phyloP scores from a whole-genome alignment of 2,888 invertebrate genomes.

The Julus scandinavius region DNA sequence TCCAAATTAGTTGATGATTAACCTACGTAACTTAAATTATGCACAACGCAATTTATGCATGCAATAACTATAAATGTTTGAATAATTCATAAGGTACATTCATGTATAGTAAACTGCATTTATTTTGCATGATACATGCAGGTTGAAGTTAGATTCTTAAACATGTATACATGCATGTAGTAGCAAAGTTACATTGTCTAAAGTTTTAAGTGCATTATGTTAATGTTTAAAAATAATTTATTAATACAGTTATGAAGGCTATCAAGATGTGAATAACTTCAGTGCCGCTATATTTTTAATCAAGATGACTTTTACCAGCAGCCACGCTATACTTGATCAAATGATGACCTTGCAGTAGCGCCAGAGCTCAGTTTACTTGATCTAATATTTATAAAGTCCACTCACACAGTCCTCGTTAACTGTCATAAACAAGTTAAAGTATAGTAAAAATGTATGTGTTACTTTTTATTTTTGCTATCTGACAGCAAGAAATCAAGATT shows the following conservation, averaged over 20 bases:
- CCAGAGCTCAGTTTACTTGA: conserved; percentile 8
- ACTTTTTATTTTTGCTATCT: neutral
- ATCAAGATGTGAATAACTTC: conserved; percentile 21
- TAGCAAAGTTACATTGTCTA: neutral
- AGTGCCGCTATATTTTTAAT: neutral
- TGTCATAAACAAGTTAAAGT: conserved; percentile 8
- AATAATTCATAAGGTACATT: too few relatives aligned
- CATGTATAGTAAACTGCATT: neutral
- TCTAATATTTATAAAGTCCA: conserved; percentile 30
- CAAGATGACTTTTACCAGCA: conserved; percentile 36
- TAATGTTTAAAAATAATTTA: neutral
- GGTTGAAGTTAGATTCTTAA: neutral
- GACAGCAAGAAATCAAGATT: neutral
- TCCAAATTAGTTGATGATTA: too few relatives aligned
- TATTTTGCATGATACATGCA: neutral
- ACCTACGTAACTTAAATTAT: too few relatives aligned
- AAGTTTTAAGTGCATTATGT: neutral
- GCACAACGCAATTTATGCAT: too few relatives aligned
- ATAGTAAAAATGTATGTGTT: neutral
- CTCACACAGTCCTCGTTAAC: conserved; percentile 21
- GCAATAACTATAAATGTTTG: too few relatives aligned
- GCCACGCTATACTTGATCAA: neutral
- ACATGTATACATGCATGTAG: too few relatives aligned
- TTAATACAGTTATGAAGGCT: neutral
- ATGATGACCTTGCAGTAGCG: conserved; percentile 14